Evolutionary conservation across 2,797 vertebrate genomes (phyloP).

Genomic region (Alcedo quadribrachys): DNA sequence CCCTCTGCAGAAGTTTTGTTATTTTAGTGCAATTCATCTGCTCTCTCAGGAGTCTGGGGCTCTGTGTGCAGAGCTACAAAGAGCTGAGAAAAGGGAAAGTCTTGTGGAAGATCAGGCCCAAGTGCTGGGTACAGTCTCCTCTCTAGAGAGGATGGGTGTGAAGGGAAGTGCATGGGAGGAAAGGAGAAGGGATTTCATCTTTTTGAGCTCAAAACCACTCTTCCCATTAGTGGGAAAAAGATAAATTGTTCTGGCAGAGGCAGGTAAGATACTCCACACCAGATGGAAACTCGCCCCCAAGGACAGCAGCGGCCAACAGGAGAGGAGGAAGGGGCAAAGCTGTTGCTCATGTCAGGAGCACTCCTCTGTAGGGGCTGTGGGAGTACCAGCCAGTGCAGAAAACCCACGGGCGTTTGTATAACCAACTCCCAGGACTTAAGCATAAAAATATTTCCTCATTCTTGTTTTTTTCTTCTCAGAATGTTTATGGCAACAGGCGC

Average conservation of each 20-base stretch:
- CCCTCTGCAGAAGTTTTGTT: neutral
- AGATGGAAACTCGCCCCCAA: neutral
- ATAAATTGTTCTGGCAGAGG: neutral
- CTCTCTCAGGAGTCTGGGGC: neutral
- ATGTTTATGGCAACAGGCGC: constrained; percentile 33
- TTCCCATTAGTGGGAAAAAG: neutral
- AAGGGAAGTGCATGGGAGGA: neutral
- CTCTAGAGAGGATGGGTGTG: fast-evolving
- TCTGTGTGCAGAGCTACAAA: neutral
- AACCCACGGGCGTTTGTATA: neutral
- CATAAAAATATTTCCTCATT: neutral
- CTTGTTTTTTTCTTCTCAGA: constrained; percentile 29
- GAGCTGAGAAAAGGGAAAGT: neutral
- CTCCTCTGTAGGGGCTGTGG: neutral
- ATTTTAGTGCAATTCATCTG: neutral
- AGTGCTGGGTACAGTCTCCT: neutral
- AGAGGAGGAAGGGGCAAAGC: neutral
- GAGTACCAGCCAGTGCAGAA: neutral
- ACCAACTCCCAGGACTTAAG: neutral
- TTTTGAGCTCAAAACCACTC: neutral
- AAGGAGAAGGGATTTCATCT: neutral
- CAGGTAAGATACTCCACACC: neutral
- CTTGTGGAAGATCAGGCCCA: neutral
- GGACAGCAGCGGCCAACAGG: neutral
- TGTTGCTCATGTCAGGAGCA: fast-evolving